Percentiles rank a stretch among this genome's conserved stretches.
These are phyloP conservation scores for Serripes groenlandicus DNA, from an alignment of 2,888 invertebrate genomes.

Conservation along the genomic window DNA sequence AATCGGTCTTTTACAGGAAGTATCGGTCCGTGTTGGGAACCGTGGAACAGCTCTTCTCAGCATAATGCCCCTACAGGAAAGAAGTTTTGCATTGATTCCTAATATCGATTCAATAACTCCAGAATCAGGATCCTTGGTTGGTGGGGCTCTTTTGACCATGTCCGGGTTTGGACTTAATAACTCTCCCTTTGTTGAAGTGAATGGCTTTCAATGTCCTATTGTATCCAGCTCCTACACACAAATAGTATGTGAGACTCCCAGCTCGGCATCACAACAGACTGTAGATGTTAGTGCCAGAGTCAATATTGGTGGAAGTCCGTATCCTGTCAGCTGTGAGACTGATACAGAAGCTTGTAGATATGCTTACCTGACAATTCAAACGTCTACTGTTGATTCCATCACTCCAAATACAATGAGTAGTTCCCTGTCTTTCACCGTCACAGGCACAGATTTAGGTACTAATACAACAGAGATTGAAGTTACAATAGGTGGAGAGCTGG, in stretches of 20 bases:
- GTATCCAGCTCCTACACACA: constrained; percentile 66
- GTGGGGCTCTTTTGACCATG: constrained; percentile 66
- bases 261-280: constrained; percentile 45
- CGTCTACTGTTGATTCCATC: constrained; percentile 65
- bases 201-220: constrained; percentile 67
- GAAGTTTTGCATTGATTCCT: constrained; percentile 67
- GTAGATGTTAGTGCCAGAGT: constrained; percentile 39
- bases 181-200: constrained; percentile 62
- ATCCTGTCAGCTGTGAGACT: constrained; percentile 65
- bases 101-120: constrained; percentile 63
- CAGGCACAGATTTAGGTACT: constrained; percentile 67
- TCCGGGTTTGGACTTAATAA: constrained; percentile 72
- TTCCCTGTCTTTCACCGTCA: constrained; percentile 64
- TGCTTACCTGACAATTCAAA: constrained; percentile 57
- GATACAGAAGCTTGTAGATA: constrained; percentile 55
- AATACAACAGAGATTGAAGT: constrained; percentile 63
- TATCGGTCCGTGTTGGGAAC: constrained; percentile 65
- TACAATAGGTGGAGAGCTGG: constrained; percentile 73
- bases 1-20: constrained; percentile 58
- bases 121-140: constrained; percentile 60
- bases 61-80: constrained; percentile 49
- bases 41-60: constrained; percentile 64
- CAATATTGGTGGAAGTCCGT: constrained; percentile 37
- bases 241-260: constrained; percentile 68
- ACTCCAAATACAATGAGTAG: constrained; percentile 63